These are phyloP conservation scores for Ceratina japonica DNA, from an alignment of 1,140 invertebrate species.

Conservation along the genomic window DNA sequence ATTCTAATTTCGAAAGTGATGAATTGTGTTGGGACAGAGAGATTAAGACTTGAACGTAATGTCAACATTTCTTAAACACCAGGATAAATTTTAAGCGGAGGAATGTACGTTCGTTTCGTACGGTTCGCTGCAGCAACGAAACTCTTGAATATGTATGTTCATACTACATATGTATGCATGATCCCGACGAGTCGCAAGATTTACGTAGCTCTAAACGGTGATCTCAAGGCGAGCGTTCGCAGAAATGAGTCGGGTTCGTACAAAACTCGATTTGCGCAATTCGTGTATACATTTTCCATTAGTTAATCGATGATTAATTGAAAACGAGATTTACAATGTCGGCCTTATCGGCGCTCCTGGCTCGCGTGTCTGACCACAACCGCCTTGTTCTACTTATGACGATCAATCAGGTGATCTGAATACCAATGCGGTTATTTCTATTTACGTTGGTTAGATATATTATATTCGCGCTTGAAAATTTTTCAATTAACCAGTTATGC, in stretches of 20 bases:
- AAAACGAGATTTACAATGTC: background rate
- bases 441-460: too few relatives aligned
- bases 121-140: constrained; percentile 10
- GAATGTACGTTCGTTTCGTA: background rate
- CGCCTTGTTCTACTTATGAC: background rate
- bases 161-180: background rate
- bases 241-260: background rate
- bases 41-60: too few relatives aligned
- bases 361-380: background rate
- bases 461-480: too few relatives aligned
- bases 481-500: too few relatives aligned
- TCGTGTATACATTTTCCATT: background rate
- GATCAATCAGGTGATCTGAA: background rate
- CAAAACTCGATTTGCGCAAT: background rate
- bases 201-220: constrained; percentile 4
- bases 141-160: constrained; percentile 43
- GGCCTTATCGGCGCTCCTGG: background rate
- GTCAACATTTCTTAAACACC: too few relatives aligned
- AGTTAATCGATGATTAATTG: too few relatives aligned
- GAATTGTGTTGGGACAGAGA: too few relatives aligned
- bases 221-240: constrained; percentile 45
- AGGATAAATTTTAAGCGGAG: too few relatives aligned
- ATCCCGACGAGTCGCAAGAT: constrained; percentile 21
- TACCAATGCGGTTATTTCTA: too few relatives aligned
- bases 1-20: too few relatives aligned